Evolutionary conservation across 2,888 invertebrate species (phyloP), one percentile per base, ranked within the genome.

Genomic region (Callimorpha dominula): DNA sequence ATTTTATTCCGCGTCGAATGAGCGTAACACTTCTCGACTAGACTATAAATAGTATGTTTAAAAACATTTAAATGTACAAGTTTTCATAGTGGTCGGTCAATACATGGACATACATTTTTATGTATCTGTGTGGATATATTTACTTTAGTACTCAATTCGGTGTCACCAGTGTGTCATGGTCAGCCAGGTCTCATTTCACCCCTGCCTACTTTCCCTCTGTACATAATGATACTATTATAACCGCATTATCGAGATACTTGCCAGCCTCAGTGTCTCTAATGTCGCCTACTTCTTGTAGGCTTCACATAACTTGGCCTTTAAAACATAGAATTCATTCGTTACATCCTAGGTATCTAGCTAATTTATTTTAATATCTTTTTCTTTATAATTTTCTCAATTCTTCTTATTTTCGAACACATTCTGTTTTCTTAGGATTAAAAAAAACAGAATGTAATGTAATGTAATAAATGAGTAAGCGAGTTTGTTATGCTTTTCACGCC

Each of bases 171-270:
- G 50, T 54, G 66, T 52, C 50, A 62, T 43, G 42, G 60, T 46
- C 15, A 85, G 79, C 84, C 76, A 87, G 86, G 84, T 88, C 88
- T 87, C 81, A 87, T 90, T 90, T 88, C 88, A 89, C 90, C 86
- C 88, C 84, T 86, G 83, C 86, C 89, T 86, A 92, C 93, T 94
- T 94, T 94, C 93, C 91, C 50, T 81, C 78, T 74, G 81, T 84
- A 85, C 85, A 88, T 92, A 90, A 91, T 92, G 86, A 81, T 85
- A 85, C 86, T 88, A 95, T 95, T 95, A 94, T 93, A 94, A 92
- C 90, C 82, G 85, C 94, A 94, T 95, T 94, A 94, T 90, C 84
- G 81, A 87, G 89, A 90, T 89, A 83, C 88, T 86, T 83, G 85
- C 86, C 85, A 87, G 82, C 86, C 89, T 89, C 77, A 80, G 85